Conservation (phyloP, 1,140 invertebrate species). For the Lordiphosa collinella region DNA sequence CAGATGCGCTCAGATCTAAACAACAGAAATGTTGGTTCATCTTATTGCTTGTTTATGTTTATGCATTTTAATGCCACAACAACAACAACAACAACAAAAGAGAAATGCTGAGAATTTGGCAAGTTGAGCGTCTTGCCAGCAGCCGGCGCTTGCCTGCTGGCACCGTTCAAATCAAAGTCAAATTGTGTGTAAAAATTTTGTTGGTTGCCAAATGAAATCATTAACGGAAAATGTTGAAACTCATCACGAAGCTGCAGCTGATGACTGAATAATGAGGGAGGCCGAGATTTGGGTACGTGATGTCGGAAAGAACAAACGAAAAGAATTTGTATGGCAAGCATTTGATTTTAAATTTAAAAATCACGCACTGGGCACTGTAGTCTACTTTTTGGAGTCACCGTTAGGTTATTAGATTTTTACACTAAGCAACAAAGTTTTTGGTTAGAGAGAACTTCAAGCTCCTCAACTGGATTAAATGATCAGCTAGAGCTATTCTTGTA, state of each 20-base stretch:
- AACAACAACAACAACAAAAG: slow-evolving; percentile 23
- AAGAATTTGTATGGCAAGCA: slow-evolving; percentile 15
- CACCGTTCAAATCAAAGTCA: slow-evolving; percentile 60
- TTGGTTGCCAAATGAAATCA: slow-evolving; percentile 61
- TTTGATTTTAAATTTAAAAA: too few relatives aligned
- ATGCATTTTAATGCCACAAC: slow-evolving; percentile 53
- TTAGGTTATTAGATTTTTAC: too few relatives aligned
- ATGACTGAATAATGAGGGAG: slow-evolving; percentile 44
- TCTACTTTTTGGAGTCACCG: too few relatives aligned
- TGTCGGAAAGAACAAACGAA: slow-evolving; percentile 6
- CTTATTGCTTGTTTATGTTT: slow-evolving; percentile 47
- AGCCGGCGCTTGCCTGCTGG: slow-evolving; percentile 42
- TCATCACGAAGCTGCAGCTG: slow-evolving; percentile 17
- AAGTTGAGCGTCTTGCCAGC: slow-evolving; percentile 33
- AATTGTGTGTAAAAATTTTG: slow-evolving; percentile 53
- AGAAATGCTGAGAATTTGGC: slow-evolving; percentile 43
- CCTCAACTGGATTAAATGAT: too few relatives aligned
- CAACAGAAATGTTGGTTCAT: slow-evolving; percentile 21
- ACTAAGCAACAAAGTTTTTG: too few relatives aligned
- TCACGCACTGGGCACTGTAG: too few relatives aligned
- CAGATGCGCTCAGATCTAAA: slow-evolving; percentile 32
- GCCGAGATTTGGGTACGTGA: not conserved
- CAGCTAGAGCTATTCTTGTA: too few relatives aligned
- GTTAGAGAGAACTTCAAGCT: too few relatives aligned
- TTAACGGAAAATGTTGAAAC: slow-evolving; percentile 42